Evolutionary conservation across 1,140 invertebrate species (phyloP), one percentile per base, ranked within the genome.

Genomic region (Hyphantria cunea): DNA sequence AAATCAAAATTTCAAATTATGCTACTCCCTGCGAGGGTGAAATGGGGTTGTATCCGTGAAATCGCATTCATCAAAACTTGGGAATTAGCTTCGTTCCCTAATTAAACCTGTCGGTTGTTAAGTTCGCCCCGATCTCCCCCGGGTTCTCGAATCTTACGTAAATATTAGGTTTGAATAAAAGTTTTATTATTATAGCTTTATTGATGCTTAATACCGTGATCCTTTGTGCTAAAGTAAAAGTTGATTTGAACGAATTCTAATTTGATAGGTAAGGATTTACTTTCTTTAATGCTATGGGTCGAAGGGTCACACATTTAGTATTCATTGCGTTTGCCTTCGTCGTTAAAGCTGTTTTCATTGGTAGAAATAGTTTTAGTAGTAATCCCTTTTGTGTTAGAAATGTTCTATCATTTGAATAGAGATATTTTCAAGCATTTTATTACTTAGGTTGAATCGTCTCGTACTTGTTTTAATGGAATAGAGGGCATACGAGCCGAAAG

Each of bases 61-160:
- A 86, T 88, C 83, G 76, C 82, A 86, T 88, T 86, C 82, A 88
- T 88, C 83, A 88, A 86, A 87, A 86, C 85, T 88, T 86, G 74
- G 67, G 75, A 80, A 84, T 85, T 82, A 84, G 76, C 82, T 78
- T 73, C 75, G 74, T 72, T 78, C 74, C 70, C 83, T 86, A 86
- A 88, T 88, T 86, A 88, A 86, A 88, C 78, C 83, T 83, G 80
- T 68, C 81, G 80, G 76, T 80, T 76, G 77, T 78, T 82, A 83
- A 77, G 79, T 73, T 65, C 68, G 48, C 62, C 54, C 53, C 55
- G 64, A 73, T 65, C 68, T 77, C 76, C 66, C 52, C 55, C 32
- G 54, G 61, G 64, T 62, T 11, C 62, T 64, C 44, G 56, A 59
- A 68, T 79, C 80, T 83, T 80, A 70, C 74, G 73, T 79, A 84